These are phyloP conservation scores for Ciconia stormi DNA, from an alignment of 2,113 vertebrate species.

Conservation along the genomic window DNA sequence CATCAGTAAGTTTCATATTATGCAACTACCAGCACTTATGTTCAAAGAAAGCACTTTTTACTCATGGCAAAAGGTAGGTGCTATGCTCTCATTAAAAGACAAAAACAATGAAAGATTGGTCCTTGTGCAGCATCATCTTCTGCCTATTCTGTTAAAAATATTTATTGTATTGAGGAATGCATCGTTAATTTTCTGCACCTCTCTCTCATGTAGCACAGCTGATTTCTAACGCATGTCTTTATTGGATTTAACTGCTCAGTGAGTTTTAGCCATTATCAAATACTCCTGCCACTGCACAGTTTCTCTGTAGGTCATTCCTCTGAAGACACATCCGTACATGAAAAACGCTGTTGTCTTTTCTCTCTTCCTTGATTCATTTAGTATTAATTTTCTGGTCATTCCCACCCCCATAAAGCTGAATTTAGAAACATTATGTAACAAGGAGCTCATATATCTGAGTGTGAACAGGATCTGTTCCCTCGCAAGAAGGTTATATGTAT, in stretches of 20 bases:
- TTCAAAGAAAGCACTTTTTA: neutral
- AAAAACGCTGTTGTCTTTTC: neutral
- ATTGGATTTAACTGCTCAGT: neutral
- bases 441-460: neutral
- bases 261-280: conserved; percentile 5
- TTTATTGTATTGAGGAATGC: neutral
- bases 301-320: neutral
- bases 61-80: neutral
- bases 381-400: neutral
- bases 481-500: neutral
- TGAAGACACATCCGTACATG: neutral
- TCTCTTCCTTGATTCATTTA: neutral
- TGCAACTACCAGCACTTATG: conserved; percentile 14
- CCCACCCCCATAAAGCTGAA: neutral
- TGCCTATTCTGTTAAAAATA: neutral
- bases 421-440: neutral
- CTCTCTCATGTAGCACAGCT: neutral
- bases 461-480: neutral
- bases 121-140: neutral
- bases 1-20: conserved; percentile 42
- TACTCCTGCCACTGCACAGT: neutral
- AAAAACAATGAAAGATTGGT: neutral
- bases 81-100: conserved; percentile 12
- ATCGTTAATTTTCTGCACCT: neutral
- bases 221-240: neutral